Evolutionary conservation across 2,113 vertebrate species (phyloP).

Genomic region (Columba livia): DNA sequence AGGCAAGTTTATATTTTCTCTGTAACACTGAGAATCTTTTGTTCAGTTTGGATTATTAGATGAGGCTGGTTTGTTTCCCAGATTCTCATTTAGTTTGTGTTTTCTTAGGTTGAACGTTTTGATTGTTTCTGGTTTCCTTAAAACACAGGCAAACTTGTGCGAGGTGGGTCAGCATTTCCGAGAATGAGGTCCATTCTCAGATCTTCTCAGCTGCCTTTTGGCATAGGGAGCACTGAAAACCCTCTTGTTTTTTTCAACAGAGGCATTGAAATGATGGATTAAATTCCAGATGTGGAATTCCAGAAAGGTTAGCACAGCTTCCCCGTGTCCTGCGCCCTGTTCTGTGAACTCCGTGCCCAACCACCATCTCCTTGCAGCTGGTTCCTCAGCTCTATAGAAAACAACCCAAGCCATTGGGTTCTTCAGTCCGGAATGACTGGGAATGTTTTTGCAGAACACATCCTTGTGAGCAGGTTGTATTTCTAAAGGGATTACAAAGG

Average conservation of each 20-base stretch:
- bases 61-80: not conserved
- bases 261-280: not conserved
- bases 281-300: not conserved
- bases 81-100: not conserved
- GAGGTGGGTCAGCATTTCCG: not conserved
- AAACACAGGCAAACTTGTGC: not conserved
- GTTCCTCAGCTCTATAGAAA: not conserved
- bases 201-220: not conserved
- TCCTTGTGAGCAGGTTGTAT: not conserved
- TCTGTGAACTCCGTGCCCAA: not conserved
- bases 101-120: not conserved
- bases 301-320: not conserved
- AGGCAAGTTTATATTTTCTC: not conserved
- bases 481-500: not conserved
- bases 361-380: not conserved
- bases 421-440: not conserved
- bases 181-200: not conserved
- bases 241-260: rapidly evolving
- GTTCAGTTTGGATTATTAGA: not conserved
- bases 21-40: not conserved
- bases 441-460: not conserved
- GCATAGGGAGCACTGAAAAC: not conserved
- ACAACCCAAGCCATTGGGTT: not conserved
- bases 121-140: not conserved
- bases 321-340: rapidly evolving